Conservation (phyloP, 2,888 invertebrate genomes). For the Heliconius aoede region DNA sequence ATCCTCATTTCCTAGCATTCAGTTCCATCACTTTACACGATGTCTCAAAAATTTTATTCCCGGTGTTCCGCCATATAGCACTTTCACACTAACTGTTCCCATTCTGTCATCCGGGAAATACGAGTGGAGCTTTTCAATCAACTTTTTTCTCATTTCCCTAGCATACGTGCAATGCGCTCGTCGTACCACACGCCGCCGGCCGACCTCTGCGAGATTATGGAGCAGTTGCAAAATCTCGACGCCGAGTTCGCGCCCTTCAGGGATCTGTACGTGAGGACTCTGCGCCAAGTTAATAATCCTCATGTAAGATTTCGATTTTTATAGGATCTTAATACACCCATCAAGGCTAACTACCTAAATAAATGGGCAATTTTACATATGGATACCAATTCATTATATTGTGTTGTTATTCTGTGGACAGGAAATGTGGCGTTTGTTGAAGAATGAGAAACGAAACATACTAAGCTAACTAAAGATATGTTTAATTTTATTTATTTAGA, state of each 20-base stretch:
- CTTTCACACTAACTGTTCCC: too few relatives aligned
- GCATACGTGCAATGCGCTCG: conserved; percentile 51
- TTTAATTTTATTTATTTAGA: background rate
- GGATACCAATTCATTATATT: too few relatives aligned
- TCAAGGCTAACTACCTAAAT: too few relatives aligned
- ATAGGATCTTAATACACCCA: too few relatives aligned
- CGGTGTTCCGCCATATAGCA: too few relatives aligned
- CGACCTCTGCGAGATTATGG: conserved; percentile 61
- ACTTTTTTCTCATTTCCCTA: background rate
- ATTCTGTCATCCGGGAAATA: too few relatives aligned
- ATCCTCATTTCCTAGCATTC: too few relatives aligned
- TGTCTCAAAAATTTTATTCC: too few relatives aligned
- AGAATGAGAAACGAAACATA: background rate
- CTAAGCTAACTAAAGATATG: background rate
- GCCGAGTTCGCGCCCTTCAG: conserved; percentile 63
- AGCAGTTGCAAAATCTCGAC: conserved; percentile 62
- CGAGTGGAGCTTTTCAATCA: too few relatives aligned
- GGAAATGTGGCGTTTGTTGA: background rate
- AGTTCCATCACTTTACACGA: too few relatives aligned
- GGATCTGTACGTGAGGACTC: conserved; percentile 54
- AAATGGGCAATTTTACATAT: too few relatives aligned
- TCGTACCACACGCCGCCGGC: conserved; percentile 58
- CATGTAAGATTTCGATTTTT: conserved; percentile 45
- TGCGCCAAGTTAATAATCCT: conserved; percentile 54
- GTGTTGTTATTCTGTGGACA: too few relatives aligned